Evolutionary conservation across 1,140 invertebrate species (phyloP), one percentile per base, ranked within the genome.

Genomic region (Teleogryllus occipitalis): DNA sequence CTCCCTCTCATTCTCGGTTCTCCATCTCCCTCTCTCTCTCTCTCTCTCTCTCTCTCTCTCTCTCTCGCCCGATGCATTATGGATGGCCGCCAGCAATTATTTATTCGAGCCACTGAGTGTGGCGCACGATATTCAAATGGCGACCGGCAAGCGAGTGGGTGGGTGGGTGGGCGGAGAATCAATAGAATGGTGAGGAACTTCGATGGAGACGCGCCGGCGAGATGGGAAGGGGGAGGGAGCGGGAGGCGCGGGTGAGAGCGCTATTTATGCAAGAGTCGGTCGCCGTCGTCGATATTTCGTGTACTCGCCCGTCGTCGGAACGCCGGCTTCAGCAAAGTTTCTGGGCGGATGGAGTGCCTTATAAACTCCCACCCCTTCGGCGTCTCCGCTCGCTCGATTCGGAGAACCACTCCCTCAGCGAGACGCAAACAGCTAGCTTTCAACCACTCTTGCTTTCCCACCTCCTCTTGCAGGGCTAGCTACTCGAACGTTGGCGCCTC

Each of bases 261-360:
- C 54, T 65, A 65, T 65, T 65, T 65, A 65, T 65, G 54, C 54
- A 65, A 65, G 54, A 65, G 54, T 65, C 54, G 54, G 18, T 65
- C 54, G 54, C 54, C 10, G 54, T 65, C 54, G 54, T 65, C 54
- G 54, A 65, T 65, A 65, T 65, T 65, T 65, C 54, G 54, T 65
- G 54, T 65, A 65, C 54, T 65, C 54, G 54, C 18, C 54, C 54
- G 10, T 18, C 18, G 54, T 18, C 54, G 54, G 54, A 65, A 65
- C 54, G 18, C 10, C 54, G 54, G 54, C 18, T 10, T 14, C 10
- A 18, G 18, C 54, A 2, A 18, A 65, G 10, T 65, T 65, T 65
- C 54, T 65, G 54, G 54, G 54, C 18, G 54, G 54, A 65, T 65
- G 10, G 54, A 65, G 54, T 65, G 54, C 54, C 54, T 65, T 65